These are phyloP conservation scores for Xestoiulus laeticollis DNA, from an alignment of 2,888 invertebrate species.

Conservation along the genomic window DNA sequence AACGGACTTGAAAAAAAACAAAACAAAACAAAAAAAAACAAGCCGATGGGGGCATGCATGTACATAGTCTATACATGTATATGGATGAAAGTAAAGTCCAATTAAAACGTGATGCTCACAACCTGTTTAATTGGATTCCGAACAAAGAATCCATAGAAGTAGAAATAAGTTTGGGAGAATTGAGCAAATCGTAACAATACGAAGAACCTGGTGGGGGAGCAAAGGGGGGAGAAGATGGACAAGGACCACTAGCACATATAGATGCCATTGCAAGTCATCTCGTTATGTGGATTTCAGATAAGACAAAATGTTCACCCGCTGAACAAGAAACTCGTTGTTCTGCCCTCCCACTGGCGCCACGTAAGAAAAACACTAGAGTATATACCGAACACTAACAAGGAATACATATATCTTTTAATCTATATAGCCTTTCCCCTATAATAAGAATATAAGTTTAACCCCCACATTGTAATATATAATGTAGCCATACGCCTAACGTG, in stretches of 20 bases:
- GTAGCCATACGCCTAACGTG: not conserved
- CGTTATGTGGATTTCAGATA: conserved; percentile 42
- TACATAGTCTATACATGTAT: too few species aligned
- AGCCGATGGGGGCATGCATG: not conserved
- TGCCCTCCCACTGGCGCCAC: conserved; percentile 46
- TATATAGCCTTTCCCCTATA: conserved; percentile 29
- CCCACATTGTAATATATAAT: not conserved
- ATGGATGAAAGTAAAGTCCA: not conserved
- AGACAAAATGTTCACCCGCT: conserved; percentile 46
- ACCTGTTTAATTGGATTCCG: conserved; percentile 10
- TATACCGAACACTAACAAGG: not conserved
- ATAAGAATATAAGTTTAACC: conserved; percentile 5
- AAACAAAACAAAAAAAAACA: too few species aligned
- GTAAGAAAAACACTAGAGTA: conserved; percentile 8
- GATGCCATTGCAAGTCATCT: conserved; percentile 34
- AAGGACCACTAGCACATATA: not conserved
- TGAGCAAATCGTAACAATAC: not conserved
- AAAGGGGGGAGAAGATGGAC: conserved; percentile 5
- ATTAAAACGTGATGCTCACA: not conserved
- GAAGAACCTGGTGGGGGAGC: not conserved
- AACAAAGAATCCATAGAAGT: not conserved
- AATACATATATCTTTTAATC: conserved; percentile 24
- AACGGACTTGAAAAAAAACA: not conserved
- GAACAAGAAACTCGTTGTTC: conserved; percentile 45
- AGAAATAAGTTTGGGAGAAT: not conserved